Base-by-base conservation (phyloP, 2,888 invertebrate genomes). In the Dione juno region DNA sequence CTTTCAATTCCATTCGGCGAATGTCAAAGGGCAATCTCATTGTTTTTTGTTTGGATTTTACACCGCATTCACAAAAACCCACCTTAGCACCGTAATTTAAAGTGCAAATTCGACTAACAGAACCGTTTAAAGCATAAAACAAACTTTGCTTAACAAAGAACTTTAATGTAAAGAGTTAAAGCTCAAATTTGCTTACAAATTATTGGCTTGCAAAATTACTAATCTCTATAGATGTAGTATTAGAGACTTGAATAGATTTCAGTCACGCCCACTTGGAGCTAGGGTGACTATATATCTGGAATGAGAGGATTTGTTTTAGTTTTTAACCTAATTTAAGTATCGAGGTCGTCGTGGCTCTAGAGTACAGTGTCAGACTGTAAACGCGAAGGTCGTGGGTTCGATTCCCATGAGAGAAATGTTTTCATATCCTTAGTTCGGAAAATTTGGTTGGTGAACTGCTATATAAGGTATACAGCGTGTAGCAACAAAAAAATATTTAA, bases 1-100 rank as follows among this genome's bases (percentile, higher is more conserved):
- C 77, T 78, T 79, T 82, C 79, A 80, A 79, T 73, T 75, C 67
- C 72, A 77, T 81, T 78, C 78, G 76, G 65, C 73, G 72, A 75
- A 79, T 80, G 81, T 81, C 80, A 79, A 77, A 82, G 80, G 79
- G 78, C 81, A 80, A 79, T 73, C 77, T 71, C 77, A 78, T 72
- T 72, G 79, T 77, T 78, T n/a, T n/a, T n/a, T n/a, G n/a, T n/a
- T n/a, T n/a, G n/a, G 16, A n/a, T 45, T 35, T 45, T 35, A 45
- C 2, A 0, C n/a, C 0, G 11, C 10, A n/a, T 2, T 11, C 0
- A 11, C 5, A n/a, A 61, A 45, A 61, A 35, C 8, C 10, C n/a
- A n/a, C 45, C 35, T 45, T 28, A 45, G n/a, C 1, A 1, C 35
- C 0, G 7, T 7, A 3, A 1, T 0, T 5, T 61, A 61, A 41